Evolutionary conservation across 2,113 vertebrate species (phyloP).

Genomic region (Eulemur rufifrons): DNA sequence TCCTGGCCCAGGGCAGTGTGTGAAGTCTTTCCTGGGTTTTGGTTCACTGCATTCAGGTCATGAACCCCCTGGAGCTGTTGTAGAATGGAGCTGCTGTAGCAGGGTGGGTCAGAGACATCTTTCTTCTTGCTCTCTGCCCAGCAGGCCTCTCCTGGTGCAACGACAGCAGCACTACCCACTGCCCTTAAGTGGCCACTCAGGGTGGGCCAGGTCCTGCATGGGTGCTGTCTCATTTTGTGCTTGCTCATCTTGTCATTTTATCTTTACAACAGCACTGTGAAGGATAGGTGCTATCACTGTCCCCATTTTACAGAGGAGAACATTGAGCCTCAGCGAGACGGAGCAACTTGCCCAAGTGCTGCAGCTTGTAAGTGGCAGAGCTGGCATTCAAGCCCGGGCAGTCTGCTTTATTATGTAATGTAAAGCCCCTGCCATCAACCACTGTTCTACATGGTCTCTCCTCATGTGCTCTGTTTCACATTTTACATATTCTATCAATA

Average conservation of each 20-base stretch:
- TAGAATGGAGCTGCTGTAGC: background rate
- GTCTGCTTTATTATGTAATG: background rate
- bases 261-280: background rate
- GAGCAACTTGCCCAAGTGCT: background rate
- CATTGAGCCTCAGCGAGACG: background rate
- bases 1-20: background rate
- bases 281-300: background rate
- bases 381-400: background rate
- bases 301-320: background rate
- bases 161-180: background rate
- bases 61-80: background rate
- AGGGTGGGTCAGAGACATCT: background rate
- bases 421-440: background rate
- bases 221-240: background rate
- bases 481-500: background rate
- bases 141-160: background rate
- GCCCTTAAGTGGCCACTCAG: background rate
- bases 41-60: background rate
- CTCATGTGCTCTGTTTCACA: background rate
- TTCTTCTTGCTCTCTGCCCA: background rate
- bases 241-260: background rate
- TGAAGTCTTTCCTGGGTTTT: background rate
- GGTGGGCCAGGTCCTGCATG: background rate
- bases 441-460: accelerated
- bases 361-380: background rate